phyloP scores from a whole-genome alignment of 1,140 invertebrate species.

The Aphelenchoides avenae region DNA sequence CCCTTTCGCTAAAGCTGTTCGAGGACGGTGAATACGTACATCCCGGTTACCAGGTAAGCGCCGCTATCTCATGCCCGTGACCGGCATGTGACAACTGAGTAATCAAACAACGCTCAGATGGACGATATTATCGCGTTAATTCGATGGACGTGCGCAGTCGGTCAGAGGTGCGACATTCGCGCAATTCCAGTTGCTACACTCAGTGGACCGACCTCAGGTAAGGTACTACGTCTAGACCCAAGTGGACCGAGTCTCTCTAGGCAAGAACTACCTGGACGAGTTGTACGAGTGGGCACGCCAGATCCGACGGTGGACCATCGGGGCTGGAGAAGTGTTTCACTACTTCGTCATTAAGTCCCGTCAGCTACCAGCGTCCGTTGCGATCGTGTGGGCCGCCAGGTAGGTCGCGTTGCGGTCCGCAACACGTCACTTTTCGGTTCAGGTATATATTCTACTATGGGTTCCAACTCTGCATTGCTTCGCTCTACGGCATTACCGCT shows the following conservation, averaged over 20 bases:
- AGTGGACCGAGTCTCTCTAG: conserved; percentile 16
- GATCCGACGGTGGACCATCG: conserved; percentile 47
- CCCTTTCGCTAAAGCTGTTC: conserved; percentile 38
- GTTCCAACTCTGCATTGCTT: conserved; percentile 40
- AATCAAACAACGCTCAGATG: conserved; percentile 22
- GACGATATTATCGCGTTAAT: conserved; percentile 49
- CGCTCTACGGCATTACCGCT: conserved; percentile 39
- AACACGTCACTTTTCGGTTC: neutral
- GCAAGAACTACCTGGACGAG: conserved; percentile 37
- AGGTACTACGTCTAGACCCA: neutral
- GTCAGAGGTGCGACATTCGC: conserved; percentile 30
- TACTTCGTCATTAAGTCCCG: conserved; percentile 47
- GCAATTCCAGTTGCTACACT: conserved; percentile 38
- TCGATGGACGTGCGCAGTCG: conserved; percentile 44
- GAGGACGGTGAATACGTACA: conserved; percentile 45
- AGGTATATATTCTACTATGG: conserved; percentile 46
- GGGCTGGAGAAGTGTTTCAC: conserved; percentile 49
- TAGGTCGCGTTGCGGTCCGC: neutral
- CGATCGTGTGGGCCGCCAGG: conserved; percentile 34
- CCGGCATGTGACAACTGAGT: neutral
- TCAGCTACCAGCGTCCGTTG: conserved; percentile 25
- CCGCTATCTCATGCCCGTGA: too few relatives aligned
- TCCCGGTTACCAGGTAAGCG: conserved; percentile 38
- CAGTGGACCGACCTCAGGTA: conserved; percentile 36
- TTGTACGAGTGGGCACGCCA: conserved; percentile 50